These are phyloP conservation scores for Apodemus speciosus DNA, from an alignment of 2,113 vertebrate genomes.

Conservation along the genomic window DNA sequence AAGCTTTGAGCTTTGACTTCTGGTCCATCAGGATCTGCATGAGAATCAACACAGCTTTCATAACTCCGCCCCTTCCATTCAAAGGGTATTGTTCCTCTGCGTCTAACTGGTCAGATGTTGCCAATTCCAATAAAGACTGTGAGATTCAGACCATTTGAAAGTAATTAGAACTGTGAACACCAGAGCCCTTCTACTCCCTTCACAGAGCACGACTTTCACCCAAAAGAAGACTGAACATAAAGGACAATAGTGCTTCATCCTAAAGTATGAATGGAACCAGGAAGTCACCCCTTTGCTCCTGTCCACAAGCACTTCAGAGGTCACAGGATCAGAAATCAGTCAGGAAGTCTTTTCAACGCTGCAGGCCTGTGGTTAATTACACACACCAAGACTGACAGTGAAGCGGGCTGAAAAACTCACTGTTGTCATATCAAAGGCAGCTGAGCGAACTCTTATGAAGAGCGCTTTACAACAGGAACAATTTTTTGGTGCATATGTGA, in stretches of 20 bases:
- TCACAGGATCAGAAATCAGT: slow-evolving; percentile 63
- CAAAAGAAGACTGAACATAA: slow-evolving; percentile 47
- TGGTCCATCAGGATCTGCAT: neutral
- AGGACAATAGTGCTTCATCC: slow-evolving; percentile 36
- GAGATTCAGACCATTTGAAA: slow-evolving; percentile 54
- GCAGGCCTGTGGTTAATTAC: slow-evolving; percentile 51
- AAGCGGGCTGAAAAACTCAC: neutral
- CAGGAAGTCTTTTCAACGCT: slow-evolving; percentile 60
- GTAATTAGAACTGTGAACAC: slow-evolving; percentile 59
- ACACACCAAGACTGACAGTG: neutral
- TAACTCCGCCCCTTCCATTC: slow-evolving; percentile 24
- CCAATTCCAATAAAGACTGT: slow-evolving; percentile 64
- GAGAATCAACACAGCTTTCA: slow-evolving; percentile 56
- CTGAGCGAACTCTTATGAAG: neutral
- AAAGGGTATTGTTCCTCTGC: slow-evolving; percentile 18
- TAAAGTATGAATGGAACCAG: slow-evolving; percentile 53
- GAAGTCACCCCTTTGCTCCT: slow-evolving; percentile 41
- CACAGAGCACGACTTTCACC: slow-evolving; percentile 38
- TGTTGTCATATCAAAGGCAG: slow-evolving; percentile 27
- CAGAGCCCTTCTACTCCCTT: slow-evolving; percentile 33
- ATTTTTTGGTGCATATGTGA: neutral
- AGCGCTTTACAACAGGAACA: neutral
- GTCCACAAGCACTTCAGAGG: slow-evolving; percentile 37
- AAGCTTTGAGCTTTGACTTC: slow-evolving; percentile 31
- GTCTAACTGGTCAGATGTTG: slow-evolving; percentile 21